Percentiles rank a stretch among this genome's conserved stretches.
Conservation (phyloP, 2,797 vertebrate species). For the Anas georgica region DNA sequence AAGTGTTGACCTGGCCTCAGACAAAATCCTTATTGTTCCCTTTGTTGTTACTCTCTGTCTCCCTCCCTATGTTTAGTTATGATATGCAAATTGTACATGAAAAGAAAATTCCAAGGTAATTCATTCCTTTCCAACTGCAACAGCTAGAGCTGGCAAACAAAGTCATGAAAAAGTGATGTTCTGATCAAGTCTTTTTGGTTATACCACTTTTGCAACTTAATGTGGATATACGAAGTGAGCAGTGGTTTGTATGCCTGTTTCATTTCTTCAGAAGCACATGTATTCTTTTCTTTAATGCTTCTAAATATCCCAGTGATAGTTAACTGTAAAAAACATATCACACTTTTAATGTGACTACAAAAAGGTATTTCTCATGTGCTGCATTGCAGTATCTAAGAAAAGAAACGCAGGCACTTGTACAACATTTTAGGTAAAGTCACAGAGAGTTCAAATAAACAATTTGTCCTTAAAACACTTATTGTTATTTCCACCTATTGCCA, state of each 20-base stretch:
- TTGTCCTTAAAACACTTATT: background rate
- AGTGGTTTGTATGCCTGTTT: background rate
- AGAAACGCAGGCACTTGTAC: background rate
- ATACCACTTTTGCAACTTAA: background rate
- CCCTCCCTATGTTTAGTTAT: background rate
- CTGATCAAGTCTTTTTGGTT: background rate
- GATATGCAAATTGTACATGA: constrained; percentile 9
- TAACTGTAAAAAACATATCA: background rate
- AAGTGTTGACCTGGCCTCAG: constrained; percentile 35
- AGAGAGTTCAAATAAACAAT: background rate
- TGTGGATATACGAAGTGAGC: background rate
- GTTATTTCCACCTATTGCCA: background rate
- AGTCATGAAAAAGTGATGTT: background rate
- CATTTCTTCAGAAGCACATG: background rate
- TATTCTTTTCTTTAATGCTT: background rate
- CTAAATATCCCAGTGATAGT: background rate
- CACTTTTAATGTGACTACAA: background rate
- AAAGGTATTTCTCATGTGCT: background rate
- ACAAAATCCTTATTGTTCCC: constrained; percentile 40
- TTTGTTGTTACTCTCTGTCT: background rate
- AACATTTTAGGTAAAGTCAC: background rate
- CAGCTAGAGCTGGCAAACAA: background rate
- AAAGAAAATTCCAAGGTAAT: constrained; percentile 1
- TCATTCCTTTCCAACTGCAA: background rate
- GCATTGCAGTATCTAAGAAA: background rate